Percentiles rank a stretch among this genome's conserved stretches.
These are phyloP conservation scores for Halesus radiatus DNA, from an alignment of 1,140 invertebrate species.

Conservation along the genomic window DNA sequence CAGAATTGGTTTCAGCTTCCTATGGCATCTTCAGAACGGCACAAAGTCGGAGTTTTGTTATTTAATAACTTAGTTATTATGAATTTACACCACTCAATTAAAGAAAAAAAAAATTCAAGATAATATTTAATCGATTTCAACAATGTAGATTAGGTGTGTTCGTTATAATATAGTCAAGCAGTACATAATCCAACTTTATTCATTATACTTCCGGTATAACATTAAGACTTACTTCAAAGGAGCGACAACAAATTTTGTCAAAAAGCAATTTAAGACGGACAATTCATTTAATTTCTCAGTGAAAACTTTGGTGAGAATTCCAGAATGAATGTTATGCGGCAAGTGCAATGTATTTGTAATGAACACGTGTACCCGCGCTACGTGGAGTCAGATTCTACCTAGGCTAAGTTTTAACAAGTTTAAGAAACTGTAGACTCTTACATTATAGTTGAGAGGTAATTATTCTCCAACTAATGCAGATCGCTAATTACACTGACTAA, in stretches of 20 bases:
- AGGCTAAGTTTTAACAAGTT: conserved; percentile 53
- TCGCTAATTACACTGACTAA: conserved; percentile 21
- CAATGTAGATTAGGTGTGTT: no score
- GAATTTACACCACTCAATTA: no score
- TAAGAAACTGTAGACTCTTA: conserved; percentile 47
- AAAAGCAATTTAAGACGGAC: conserved; percentile 13
- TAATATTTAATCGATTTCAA: no score
- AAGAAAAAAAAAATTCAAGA: no score
- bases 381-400: conserved; percentile 41
- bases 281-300: conserved; percentile 28
- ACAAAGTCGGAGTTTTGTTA: no score
- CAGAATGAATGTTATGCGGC: conserved; percentile 51
- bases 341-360: conserved; percentile 54
- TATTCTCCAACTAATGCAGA: conserved; percentile 38
- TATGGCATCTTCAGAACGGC: no score
- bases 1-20: no score
- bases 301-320: conserved; percentile 19
- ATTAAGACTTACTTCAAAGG: no score
- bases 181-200: no score
- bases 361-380: conserved; percentile 24
- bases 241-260: conserved; percentile 22
- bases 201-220: no score
- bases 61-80: no score
- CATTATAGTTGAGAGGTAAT: conserved; percentile 51
- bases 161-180: no score